Evolutionary conservation across 2,888 invertebrate genomes (phyloP), one percentile per base, ranked within the genome.

Genomic region (Ochropacha duplaris): DNA sequence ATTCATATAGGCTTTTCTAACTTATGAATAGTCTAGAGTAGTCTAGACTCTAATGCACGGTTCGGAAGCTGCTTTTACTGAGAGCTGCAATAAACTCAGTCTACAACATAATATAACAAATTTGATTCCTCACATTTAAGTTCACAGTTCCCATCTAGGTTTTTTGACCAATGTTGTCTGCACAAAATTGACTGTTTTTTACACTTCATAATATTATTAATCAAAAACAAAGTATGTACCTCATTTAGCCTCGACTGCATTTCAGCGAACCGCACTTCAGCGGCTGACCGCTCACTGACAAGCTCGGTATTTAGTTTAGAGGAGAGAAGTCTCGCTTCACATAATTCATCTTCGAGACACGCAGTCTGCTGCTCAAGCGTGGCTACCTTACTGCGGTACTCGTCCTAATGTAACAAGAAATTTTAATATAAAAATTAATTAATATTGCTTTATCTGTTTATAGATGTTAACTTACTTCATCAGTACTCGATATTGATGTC

Each of bases 221-320:
- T 16, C 19, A 49, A 57, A 22, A 12, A 26, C 8, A 56, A 44
- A 24, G 24, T 24, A 24, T 2, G 24, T 75, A 96, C 96, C 94
- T 97, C 97, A 78, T 97, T 97, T 49, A 97, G 94, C 75, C 96
- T 95, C 0, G 98, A 98, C 77, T 96, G 97, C 94, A 98, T 94
- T 89, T 98, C 98, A 0, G 97, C 96, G 51, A 96, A 92, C 84
- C 96, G 96, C 22, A 98, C 96, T 86, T 98, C 97, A 78, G 96
- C 96, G 3, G 96, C 94, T 22, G 97, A 97, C 61, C 96, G 95
- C 83, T 98, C 98, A 39, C 98, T 97, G 39, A 97, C 96, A n/a
- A 98, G 93, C 84, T 98, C 98, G 0, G 98, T 97, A 87, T 97
- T 97, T 1, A 97, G 92, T 79, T 97, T 96, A 39, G 97, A 97